phyloP scores from a whole-genome alignment of 2,113 vertebrate species.

The Pipra filicauda region DNA sequence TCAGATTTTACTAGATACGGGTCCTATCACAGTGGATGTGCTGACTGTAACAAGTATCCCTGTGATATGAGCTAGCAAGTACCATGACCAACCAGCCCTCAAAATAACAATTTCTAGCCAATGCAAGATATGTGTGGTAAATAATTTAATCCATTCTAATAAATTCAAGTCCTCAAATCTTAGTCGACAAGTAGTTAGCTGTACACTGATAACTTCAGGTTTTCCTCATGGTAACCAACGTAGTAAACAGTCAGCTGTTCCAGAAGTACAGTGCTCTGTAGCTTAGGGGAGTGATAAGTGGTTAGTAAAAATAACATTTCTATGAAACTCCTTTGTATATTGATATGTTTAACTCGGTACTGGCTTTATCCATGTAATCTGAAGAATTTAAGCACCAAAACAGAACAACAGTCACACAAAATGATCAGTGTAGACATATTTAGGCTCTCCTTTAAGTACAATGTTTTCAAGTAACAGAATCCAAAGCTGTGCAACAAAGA shows the following conservation, averaged over 20 bases:
- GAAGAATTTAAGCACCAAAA: constrained; percentile 49
- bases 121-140: background rate
- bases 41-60: constrained; percentile 27
- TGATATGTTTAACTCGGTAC: background rate
- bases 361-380: constrained; percentile 27
- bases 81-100: constrained; percentile 24
- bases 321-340: background rate
- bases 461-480: constrained; percentile 56
- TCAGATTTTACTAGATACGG: constrained; percentile 4
- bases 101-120: background rate
- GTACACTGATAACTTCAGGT: background rate
- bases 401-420: background rate
- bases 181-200: constrained; percentile 8
- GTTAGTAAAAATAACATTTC: background rate
- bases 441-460: background rate
- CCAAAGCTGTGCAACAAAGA: constrained; percentile 9
- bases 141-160: constrained; percentile 34
- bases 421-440: background rate
- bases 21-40: background rate
- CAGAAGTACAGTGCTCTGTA: background rate
- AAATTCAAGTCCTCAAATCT: constrained; percentile 42
- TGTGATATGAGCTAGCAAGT: background rate
- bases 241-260: background rate
- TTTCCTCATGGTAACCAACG: background rate
- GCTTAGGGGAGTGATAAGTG: background rate